phyloP scores from a whole-genome alignment of 2,888 invertebrate genomes.

The Pasiphila rectangulata region DNA sequence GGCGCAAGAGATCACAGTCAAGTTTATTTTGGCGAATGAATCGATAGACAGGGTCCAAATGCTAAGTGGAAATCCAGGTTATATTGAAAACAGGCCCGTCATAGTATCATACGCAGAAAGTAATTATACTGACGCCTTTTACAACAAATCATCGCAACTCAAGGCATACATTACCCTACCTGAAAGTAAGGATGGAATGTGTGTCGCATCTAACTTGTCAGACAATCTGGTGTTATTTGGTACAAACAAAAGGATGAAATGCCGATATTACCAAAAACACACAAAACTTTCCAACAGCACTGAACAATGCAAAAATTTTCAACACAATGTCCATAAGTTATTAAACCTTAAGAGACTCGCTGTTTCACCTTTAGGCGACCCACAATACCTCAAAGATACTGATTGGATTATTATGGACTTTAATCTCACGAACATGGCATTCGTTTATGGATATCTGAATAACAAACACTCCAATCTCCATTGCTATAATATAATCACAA shows the following conservation, averaged over 20 bases:
- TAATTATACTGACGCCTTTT: constrained; percentile 58
- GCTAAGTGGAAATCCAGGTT: constrained; percentile 90
- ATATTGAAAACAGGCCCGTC: constrained; percentile 84
- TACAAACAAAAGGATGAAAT: constrained; percentile 68
- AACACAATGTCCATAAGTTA: constrained; percentile 46
- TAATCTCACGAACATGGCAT: constrained; percentile 32
- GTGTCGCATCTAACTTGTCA: constrained; percentile 53
- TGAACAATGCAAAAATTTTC: constrained; percentile 8
- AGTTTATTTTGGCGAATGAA: constrained; percentile 54
- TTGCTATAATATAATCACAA: constrained; percentile 59
- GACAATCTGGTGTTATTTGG: constrained; percentile 71
- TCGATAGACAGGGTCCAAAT: constrained; percentile 47
- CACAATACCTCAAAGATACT: constrained; percentile 46
- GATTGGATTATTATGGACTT: constrained; percentile 52
- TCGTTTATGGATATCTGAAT: constrained; percentile 49
- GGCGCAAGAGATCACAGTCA: constrained; percentile 55
- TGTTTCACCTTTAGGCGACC: constrained; percentile 64
- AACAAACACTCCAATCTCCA: constrained; percentile 45
- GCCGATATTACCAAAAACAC: constrained; percentile 47
- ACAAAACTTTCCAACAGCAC: constrained; percentile 11
- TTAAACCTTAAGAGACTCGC: constrained; percentile 41
- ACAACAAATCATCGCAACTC: constrained; percentile 39
- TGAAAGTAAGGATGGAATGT: constrained; percentile 63
- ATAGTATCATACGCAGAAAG: constrained; percentile 57
- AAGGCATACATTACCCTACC: constrained; percentile 49